Base-by-base conservation (phyloP, 2,888 invertebrate species). In the Brachypalpus laphriformis region DNA sequence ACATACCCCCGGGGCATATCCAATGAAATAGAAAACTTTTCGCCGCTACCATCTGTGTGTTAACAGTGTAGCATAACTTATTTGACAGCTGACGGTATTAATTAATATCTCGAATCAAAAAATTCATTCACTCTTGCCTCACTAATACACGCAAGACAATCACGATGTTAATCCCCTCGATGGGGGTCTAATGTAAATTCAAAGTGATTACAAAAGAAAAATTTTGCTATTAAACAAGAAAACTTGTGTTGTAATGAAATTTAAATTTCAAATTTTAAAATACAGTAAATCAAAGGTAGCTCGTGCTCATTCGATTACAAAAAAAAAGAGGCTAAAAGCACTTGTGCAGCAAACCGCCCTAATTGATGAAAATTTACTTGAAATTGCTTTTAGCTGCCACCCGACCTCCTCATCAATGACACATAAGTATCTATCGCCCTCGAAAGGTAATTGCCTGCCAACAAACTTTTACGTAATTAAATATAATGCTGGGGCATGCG, bases 361-460 rank as follows among this genome's bases (percentile, higher is more conserved):
- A 65, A 74, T 74, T 74, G 54, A n/a, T 11, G 25, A 54, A 63
- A 63, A 28, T 34, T 22, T 42, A 56, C 42, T 6, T 7, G 25
- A 34, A 34, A 65, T 54, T 37, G 34, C 63, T 18, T 20, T 20
- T 16, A 28, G 31, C 18, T 49, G 9, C 42, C 16, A 40, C 8
- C 2, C 49, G 20, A 5, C n/a, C 6, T 9, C 2, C n/a, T n/a
- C n/a, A n/a, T 18, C 22, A 28, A 37, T 7, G 22, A 42, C 28
- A n/a, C 34, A 11, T 45, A 9, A 51, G 40, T n/a, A 40, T 20
- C 2, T 0, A 14, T 45, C 20, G 3, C 8, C 8, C 3, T 47
- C 2, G 11, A 18, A 14, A 31, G 28, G 34, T 47, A 40, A 56
- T 57, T 70, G 22, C 20, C 56, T 70, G 56, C 22, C 56, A 45